Base-by-base conservation (phyloP, 2,797 vertebrate genomes). In the Vultur gryphus region DNA sequence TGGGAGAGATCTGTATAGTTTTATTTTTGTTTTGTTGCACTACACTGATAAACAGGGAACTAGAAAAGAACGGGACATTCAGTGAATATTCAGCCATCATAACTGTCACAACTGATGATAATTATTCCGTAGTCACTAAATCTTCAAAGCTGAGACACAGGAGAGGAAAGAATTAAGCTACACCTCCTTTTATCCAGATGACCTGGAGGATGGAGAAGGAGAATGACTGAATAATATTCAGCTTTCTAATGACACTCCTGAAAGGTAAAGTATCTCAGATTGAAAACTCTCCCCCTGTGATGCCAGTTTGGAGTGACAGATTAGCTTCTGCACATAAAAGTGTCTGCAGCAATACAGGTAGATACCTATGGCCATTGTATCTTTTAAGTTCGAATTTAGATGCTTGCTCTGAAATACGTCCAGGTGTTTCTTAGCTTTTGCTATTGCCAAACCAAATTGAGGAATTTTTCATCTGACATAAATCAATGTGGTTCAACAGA, bases 1-100 rank as follows among this genome's bases (percentile, higher is more conserved):
- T 66, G 57, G 78, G 75, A 87, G 35, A 85, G 78, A 87, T 91
- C 84, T 80, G 72, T 83, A 41, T 28, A 58, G 61, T 55, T 95
- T 95, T 96, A 85, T 78, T 96, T 94, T 92, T 87, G 54, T 81
- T 95, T 91, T 92, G 26, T 65, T 91, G 58, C 39, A 79, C 57
- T 87, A 69, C 93, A 55, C 25, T 48, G 55, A 90, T 91, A 84
- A 94, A 79, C 76, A 88, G 39, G 55, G 28, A 91, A 66, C 72
- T 72, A 88, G 39, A 93, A 85, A 72, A 81, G 46, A 90, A 75
- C 4, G 26, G 43, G 70, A 82, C 25, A 52, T n/a, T 39, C 64
- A 49, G 43, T 55, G 39, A 86, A 67, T 75, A 52, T 75, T 85
- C 72, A 44, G 48, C 19, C 64, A 75, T 16, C 14, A 5, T 39